Conservation (phyloP, 30 jellyfish, hydroid and myxozoan genomes). For the Chrysaora quinquecirrha region DNA sequence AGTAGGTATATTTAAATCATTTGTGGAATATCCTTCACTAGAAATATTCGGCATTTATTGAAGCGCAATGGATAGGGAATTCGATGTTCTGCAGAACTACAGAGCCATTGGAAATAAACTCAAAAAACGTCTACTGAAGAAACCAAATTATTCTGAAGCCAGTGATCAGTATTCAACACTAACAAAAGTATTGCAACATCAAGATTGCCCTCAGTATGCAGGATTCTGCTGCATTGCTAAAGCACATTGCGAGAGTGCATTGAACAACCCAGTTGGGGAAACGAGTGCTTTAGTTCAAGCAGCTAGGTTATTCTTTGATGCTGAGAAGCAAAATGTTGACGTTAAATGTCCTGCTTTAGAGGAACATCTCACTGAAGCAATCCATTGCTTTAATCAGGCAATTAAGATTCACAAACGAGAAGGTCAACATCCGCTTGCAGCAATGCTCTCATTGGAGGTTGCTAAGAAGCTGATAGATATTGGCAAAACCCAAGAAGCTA, state of each 20-base stretch:
- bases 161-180: conserved; percentile 92
- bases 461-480: conserved; percentile 62
- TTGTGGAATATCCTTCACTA: no score
- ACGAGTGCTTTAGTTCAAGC: conserved; percentile 79
- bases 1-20: no score
- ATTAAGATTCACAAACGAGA: conserved; percentile 76
- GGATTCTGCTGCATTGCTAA: conserved; percentile 93
- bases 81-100: conserved; percentile 82
- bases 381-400: conserved; percentile 93
- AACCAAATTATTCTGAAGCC: conserved; percentile 89
- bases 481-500: conserved; percentile 81
- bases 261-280: conserved; percentile 80
- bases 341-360: conserved; percentile 92
- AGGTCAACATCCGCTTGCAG: conserved; percentile 84
- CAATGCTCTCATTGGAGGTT: conserved; percentile 76
- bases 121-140: conserved; percentile 75
- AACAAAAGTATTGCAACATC: conserved; percentile 76
- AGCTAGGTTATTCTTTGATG: conserved; percentile 83
- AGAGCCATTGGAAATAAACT: conserved; percentile 71
- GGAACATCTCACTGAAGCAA: conserved; percentile 89
- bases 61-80: conserved; percentile 78
- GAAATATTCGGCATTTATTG: not conserved
- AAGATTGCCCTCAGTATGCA: conserved; percentile 91
- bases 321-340: conserved; percentile 80
- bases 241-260: conserved; percentile 87